Evolutionary conservation across 1,140 invertebrate species (phyloP), one percentile per base, ranked within the genome.

Genomic region (Ceratosolen fusciceps): DNA sequence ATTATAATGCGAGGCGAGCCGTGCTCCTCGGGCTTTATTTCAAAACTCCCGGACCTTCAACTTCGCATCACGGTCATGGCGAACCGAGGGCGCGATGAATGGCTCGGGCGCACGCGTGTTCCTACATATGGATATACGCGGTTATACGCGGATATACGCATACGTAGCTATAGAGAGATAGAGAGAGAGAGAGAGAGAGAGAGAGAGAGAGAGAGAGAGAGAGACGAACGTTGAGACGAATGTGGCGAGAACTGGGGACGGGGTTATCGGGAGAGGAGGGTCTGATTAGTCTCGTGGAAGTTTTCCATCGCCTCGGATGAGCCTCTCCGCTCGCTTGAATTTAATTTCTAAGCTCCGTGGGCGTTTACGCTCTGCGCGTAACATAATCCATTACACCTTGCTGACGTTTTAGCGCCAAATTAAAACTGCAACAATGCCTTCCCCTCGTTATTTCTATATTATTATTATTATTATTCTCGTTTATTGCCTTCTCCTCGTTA

Each of bases 61-160:
- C 67, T 77, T 77, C 67, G 39, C 24, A 37, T 37, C 74, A 77
- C 49, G 74, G 75, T 71, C 75, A 77, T 52, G 75, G 75, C 29
- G n/a, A 77, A 77, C 26, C 47, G n/a, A n/a, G n/a, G n/a, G 19
- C n/a, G 67, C 34, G 67, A 29, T 19, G 24, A 62, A 56, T 73
- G 58, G 62, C 60, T 71, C 71, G 58, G 43, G 16, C n/a, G n/a
- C n/a, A n/a, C n/a, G n/a, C n/a, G n/a, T n/a, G n/a, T n/a, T n/a
- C n/a, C n/a, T n/a, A n/a, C n/a, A n/a, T n/a, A n/a, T n/a, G n/a
- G n/a, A n/a, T n/a, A n/a, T n/a, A n/a, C n/a, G n/a, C n/a, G n/a
- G n/a, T n/a, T n/a, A n/a, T n/a, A n/a, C n/a, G n/a, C n/a, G n/a
- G n/a, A n/a, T n/a, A n/a, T n/a, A n/a, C n/a, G n/a, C n/a, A n/a